Percentiles rank a stretch among this genome's conserved stretches.
Conservation (phyloP, 2,113 vertebrate species). For the Caretta caretta region DNA sequence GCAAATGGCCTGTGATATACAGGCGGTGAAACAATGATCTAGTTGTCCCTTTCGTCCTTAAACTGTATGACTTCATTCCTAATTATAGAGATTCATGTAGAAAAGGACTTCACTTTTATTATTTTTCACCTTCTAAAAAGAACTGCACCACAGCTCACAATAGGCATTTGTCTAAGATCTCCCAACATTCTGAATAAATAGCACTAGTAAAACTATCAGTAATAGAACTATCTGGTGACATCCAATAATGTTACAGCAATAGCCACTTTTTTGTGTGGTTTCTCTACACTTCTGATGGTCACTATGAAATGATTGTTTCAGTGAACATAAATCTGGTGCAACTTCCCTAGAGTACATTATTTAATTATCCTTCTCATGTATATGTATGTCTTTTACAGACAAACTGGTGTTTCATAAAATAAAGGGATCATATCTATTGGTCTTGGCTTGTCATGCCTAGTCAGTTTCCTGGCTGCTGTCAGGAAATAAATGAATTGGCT, state of each 20-base stretch:
- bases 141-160: background rate
- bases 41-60: background rate
- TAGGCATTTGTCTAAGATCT: slow-evolving; percentile 36
- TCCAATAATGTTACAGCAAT: background rate
- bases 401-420: slow-evolving; percentile 37
- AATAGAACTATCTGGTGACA: background rate
- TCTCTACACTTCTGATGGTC: slow-evolving; percentile 40
- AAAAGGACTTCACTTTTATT: slow-evolving; percentile 24
- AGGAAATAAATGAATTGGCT: slow-evolving; percentile 14
- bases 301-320: slow-evolving; percentile 31
- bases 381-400: slow-evolving; percentile 42
- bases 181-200: slow-evolving; percentile 28
- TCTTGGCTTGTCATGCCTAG: background rate
- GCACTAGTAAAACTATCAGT: slow-evolving; percentile 53
- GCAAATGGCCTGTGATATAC: no score
- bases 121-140: slow-evolving; percentile 30
- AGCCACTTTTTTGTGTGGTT: slow-evolving; percentile 23
- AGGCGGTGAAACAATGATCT: background rate
- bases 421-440: slow-evolving; percentile 29
- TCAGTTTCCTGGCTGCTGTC: background rate
- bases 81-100: background rate
- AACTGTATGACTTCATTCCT: background rate
- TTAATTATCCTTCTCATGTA: slow-evolving; percentile 45
- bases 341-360: slow-evolving; percentile 34
- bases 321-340: slow-evolving; percentile 10